Conservation (phyloP, 2,113 vertebrate genomes). For the mouse (Mus musculus) region DNA sequence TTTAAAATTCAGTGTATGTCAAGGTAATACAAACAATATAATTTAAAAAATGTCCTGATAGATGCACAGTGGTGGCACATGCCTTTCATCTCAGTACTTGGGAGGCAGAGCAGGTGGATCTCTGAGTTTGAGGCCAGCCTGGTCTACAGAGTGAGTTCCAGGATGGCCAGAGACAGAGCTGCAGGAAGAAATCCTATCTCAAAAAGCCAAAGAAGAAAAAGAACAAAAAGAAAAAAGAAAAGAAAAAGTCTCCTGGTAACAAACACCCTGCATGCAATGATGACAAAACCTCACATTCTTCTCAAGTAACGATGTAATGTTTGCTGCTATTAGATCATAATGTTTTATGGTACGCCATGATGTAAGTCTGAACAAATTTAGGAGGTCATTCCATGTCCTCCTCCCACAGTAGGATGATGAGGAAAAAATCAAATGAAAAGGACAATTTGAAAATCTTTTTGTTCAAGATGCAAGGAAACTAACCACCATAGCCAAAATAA, state of each 20-base stretch:
- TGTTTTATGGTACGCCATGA: background rate
- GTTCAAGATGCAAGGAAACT: background rate
- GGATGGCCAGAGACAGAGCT: too few species aligned
- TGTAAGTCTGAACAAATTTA: slow-evolving; percentile 20
- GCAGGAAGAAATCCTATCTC: too few species aligned
- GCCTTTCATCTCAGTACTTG: too few species aligned
- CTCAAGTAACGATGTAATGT: background rate
- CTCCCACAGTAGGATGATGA: background rate
- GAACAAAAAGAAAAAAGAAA: too few species aligned
- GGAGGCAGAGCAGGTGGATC: too few species aligned
- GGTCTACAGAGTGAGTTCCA: too few species aligned
- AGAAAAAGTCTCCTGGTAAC: background rate
- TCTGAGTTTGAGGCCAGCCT: too few species aligned
- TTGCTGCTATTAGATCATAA: background rate
- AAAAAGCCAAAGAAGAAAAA: too few species aligned
- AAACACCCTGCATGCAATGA: background rate
- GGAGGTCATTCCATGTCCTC: background rate
- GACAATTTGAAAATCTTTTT: slow-evolving; percentile 35
- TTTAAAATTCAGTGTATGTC: background rate
- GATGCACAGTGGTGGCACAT: too few species aligned
- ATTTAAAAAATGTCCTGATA: background rate
- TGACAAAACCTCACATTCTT: slow-evolving; percentile 45
- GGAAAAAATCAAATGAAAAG: slow-evolving; percentile 49
- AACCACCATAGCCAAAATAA: slow-evolving; percentile 12
- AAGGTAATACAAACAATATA: background rate